A percentile compares a stretch with the other conserved stretches of the same genome.
Evolutionary conservation across 2,888 invertebrate genomes (phyloP).

Genomic region (Kryphioiulus occultus): DNA sequence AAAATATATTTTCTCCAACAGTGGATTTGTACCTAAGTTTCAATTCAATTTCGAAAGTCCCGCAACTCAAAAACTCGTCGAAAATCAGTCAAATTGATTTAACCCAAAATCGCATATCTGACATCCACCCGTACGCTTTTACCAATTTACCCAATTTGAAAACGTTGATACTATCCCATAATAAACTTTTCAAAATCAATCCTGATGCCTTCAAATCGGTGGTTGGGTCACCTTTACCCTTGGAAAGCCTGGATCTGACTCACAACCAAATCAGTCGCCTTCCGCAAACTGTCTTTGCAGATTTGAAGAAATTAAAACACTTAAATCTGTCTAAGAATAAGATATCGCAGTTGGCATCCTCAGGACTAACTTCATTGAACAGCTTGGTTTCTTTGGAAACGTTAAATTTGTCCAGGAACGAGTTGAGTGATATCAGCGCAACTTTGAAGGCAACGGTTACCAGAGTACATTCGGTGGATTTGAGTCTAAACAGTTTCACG

Average conservation of each 20-base stretch:
- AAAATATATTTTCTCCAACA: not conserved
- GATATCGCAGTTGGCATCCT: not conserved
- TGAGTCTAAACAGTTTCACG: conserved; percentile 22
- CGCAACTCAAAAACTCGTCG: not conserved
- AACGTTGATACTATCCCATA: conserved; percentile 28
- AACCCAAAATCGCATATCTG: not conserved
- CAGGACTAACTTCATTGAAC: conserved; percentile 44
- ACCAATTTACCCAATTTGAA: conserved; percentile 44
- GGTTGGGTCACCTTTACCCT: not conserved
- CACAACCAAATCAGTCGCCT: conserved; percentile 38
- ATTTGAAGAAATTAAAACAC: not conserved
- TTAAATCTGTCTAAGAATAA: conserved; percentile 17
- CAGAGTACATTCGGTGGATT: not conserved
- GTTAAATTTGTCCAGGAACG: conserved; percentile 45
- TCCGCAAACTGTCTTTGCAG: conserved; percentile 39
- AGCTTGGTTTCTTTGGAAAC: not conserved
- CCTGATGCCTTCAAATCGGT: conserved; percentile 29
- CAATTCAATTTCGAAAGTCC: not conserved
- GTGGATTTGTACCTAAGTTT: not conserved
- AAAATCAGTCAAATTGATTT: conserved; percentile 22
- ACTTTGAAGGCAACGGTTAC: not conserved
- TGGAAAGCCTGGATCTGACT: conserved; percentile 49
- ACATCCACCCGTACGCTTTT: conserved; percentile 46
- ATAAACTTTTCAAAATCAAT: not conserved
- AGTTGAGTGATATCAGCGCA: not conserved